These are phyloP conservation scores for Ectobius pallidus DNA, from an alignment of 2,888 invertebrate species.

Conservation along the genomic window DNA sequence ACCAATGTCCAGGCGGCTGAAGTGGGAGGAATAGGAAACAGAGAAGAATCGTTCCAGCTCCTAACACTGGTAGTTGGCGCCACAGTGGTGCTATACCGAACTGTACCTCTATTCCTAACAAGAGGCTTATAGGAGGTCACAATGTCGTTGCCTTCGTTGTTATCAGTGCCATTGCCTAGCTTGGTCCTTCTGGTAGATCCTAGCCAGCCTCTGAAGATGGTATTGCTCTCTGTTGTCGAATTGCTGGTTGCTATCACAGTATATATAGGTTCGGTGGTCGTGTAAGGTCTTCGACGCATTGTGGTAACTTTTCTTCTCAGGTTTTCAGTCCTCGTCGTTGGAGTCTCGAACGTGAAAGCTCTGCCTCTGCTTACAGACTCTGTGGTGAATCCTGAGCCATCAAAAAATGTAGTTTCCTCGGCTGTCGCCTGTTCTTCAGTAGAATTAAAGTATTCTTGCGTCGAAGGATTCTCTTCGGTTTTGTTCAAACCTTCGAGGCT, in stretches of 20 bases:
- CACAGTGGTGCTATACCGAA: neutral
- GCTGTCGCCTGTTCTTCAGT: no score
- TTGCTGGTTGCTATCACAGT: neutral
- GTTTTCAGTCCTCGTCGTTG: neutral
- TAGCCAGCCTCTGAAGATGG: neutral
- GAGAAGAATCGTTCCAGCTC: neutral
- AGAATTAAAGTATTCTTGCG: no score
- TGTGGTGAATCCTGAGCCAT: neutral
- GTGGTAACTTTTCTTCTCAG: no score
- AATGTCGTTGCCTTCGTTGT: slow-evolving; percentile 35
- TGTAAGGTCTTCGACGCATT: neutral
- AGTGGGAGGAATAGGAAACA: slow-evolving; percentile 56
- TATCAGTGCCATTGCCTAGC: neutral
- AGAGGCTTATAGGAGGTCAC: neutral
- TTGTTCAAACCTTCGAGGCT: neutral
- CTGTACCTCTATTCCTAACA: neutral
- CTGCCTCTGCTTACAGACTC: neutral
- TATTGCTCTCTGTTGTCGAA: slow-evolving; percentile 1
- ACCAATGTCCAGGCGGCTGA: slow-evolving; percentile 62
- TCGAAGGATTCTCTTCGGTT: neutral
- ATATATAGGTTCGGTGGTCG: neutral
- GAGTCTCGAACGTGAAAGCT: neutral
- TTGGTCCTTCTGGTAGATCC: neutral
- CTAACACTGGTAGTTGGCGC: neutral
- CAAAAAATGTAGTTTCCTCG: neutral